Conservation (phyloP, 2,888 invertebrate species). For the Microdon myrmicae region DNA sequence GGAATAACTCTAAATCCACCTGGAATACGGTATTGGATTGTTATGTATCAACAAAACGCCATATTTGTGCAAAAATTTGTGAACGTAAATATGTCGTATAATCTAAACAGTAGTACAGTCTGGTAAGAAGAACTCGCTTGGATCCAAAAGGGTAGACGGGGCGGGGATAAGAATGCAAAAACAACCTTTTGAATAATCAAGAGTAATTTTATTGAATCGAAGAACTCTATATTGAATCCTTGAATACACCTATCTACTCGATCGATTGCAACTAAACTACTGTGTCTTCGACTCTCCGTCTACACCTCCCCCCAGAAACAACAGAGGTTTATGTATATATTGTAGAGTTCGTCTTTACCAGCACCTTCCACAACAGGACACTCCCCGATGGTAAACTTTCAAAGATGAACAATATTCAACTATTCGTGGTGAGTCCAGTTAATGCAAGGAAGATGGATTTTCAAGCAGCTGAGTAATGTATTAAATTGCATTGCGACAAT, state of each 20-base stretch:
- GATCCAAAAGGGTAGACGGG: constrained; percentile 9
- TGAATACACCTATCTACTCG: no score
- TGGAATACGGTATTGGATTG: constrained; percentile 35
- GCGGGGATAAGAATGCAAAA: constrained; percentile 38
- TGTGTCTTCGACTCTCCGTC: no score
- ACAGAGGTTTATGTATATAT: no score
- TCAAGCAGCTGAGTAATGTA: constrained; percentile 1
- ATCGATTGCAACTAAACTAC: no score
- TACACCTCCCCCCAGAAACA: no score
- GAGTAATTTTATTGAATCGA: constrained; percentile 51
- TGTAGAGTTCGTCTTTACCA: no score
- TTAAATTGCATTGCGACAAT: constrained; percentile 3
- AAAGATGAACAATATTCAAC: no score
- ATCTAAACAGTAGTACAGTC: constrained; percentile 10
- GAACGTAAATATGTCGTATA: constrained; percentile 46
- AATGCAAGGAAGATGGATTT: no score
- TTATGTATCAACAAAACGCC: constrained; percentile 51
- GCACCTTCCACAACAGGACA: no score
- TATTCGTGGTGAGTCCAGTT: no score
- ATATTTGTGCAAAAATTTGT: constrained; percentile 51
- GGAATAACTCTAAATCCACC: constrained; percentile 47
- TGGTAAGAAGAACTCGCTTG: constrained; percentile 16
- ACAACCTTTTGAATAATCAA: constrained; percentile 51
- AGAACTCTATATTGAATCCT: constrained; percentile 36
- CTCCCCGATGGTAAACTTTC: no score